Base-by-base conservation (phyloP, 2,113 vertebrate species). In the Carassius gibelio region DNA sequence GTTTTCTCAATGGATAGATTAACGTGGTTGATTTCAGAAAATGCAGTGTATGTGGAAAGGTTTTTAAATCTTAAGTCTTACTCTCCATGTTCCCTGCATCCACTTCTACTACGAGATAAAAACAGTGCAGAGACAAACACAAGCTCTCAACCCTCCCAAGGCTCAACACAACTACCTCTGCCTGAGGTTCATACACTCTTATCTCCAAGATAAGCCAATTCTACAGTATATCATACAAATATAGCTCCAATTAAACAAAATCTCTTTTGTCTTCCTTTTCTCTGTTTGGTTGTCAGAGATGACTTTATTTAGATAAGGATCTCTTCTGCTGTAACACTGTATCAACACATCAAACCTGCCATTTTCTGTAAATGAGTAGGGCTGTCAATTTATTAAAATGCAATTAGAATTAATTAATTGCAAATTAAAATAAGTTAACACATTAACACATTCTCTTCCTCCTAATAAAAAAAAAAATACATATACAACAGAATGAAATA, bases 171-270 rank as follows among this genome's bases (percentile, higher is more conserved):
- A 62, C 36, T 42, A 61, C 34, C 14, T 62, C 57, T 62, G 34
- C 30, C 76, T 79, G 15, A 15, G 76, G 57, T 62, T 38, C 59
- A 61, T 78, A 61, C n/a, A 59, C 36, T 79, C 55, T 42, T 78
- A 59, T 30, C 75, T 78, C 59, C 57, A 79, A 77, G 26, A 77
- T 57, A 57, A 36, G 26, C 52, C 21, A 77, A 79, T 79, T 36
- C 57, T 61, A 38, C 21, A 23, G 34, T 42, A 38, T n/a, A 79
- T 79, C 76, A 11, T 79, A 61, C 21, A 79, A 62, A 62, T 79
- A 59, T 21, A 38, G 36, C 68, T 11, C 19, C 57, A 62, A 79
- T 42, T n/a, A 79, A 36, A 62, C 19, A 42, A n/a, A 42, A n/a
- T 42, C 14, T 79, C 11, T 15, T n/a, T 61, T 61, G 30, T 59